Evolutionary conservation across 1,140 invertebrate genomes (phyloP).

Genomic region (Capitella teleta): DNA sequence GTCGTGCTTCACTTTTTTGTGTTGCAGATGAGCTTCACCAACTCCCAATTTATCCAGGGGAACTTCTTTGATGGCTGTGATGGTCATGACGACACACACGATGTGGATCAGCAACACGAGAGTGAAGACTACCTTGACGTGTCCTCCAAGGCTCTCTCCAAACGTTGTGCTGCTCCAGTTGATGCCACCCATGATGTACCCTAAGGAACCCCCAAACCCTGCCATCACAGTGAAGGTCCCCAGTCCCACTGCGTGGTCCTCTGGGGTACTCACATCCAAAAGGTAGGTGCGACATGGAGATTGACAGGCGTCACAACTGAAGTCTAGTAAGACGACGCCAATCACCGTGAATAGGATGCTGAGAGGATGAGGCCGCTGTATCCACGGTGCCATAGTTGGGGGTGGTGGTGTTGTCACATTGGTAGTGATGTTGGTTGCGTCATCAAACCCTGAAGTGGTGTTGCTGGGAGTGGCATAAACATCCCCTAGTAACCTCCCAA

Average conservation of each 20-base stretch:
- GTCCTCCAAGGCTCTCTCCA: constrained; percentile 61
- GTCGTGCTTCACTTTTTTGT: constrained; percentile 15
- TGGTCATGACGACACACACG: constrained; percentile 62
- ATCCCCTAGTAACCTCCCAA: constrained; percentile 53
- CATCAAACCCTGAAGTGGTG: background rate
- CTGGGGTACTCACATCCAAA: constrained; percentile 80
- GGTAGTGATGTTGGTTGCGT: background rate
- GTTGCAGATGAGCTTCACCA: constrained; percentile 19
- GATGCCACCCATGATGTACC: constrained; percentile 82
- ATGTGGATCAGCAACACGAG: constrained; percentile 78
- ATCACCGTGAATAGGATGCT: constrained; percentile 83
- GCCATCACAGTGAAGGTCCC: constrained; percentile 95
- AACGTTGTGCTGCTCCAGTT: constrained; percentile 80
- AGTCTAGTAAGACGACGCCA: constrained; percentile 85
- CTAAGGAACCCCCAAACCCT: constrained; percentile 83
- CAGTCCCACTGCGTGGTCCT: constrained; percentile 82
- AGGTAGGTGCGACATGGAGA: constrained; percentile 85
- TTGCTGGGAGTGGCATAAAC: background rate
- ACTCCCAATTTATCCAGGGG: constrained; percentile 20
- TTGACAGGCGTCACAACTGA: constrained; percentile 91
- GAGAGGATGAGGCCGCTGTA: background rate
- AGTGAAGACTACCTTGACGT: constrained; percentile 79
- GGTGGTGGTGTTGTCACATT: background rate
- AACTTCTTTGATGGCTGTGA: constrained; percentile 72
- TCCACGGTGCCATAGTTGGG: background rate